A percentile compares a stretch with the other conserved stretches of the same genome.
phyloP scores from a whole-genome alignment of 2,113 vertebrate species.

The Eurypyga helias region DNA sequence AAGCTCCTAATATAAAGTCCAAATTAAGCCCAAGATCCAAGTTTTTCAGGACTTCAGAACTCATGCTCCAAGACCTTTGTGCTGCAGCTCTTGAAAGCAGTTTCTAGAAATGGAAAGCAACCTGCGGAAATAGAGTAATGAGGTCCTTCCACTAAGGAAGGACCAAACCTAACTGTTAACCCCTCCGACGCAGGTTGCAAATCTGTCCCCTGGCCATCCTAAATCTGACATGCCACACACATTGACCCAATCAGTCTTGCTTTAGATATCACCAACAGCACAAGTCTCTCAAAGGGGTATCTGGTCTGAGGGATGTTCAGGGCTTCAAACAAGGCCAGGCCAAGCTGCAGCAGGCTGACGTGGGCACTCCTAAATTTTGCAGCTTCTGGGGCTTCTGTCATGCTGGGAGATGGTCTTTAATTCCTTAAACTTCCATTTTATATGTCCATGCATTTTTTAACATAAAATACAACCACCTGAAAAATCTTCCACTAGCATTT shows the following conservation, averaged over 20 bases:
- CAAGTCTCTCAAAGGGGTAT: not conserved
- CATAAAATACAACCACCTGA: not conserved
- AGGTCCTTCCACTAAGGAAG: not conserved
- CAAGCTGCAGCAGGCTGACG: not conserved
- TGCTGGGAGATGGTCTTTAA: not conserved
- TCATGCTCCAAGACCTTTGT: not conserved
- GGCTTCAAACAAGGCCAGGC: not conserved
- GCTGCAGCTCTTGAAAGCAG: not conserved
- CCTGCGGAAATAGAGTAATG: not conserved
- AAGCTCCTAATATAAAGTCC: not conserved
- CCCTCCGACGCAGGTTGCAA: not conserved
- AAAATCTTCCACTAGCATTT: not conserved
- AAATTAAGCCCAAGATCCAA: not conserved
- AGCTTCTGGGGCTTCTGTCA: not conserved
- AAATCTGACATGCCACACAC: not conserved
- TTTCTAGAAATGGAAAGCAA: not conserved
- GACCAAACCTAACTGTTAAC: not conserved
- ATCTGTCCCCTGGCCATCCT: not conserved
- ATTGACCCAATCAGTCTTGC: not conserved
- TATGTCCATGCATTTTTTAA: not conserved
- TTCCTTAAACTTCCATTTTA: not conserved
- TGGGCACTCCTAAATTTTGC: not conserved
- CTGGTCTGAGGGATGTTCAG: not conserved
- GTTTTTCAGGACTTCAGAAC: not conserved
- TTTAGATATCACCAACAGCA: not conserved